phyloP scores from a whole-genome alignment of 2,888 invertebrate species.

The Aromia moschata region DNA sequence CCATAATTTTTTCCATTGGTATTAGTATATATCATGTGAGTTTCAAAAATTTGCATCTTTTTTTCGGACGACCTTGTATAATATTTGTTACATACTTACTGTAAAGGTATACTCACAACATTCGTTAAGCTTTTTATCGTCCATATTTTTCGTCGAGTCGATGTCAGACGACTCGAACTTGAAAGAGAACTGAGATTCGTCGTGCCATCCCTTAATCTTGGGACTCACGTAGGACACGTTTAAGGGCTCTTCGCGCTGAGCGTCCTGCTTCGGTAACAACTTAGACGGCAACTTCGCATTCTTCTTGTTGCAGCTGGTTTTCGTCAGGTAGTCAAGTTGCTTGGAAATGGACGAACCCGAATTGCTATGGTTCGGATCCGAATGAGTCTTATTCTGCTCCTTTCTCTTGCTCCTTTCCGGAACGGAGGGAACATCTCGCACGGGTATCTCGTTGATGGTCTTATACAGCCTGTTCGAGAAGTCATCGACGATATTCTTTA shows the following conservation, averaged over 20 bases:
- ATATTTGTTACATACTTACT: neutral
- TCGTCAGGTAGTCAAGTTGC: neutral
- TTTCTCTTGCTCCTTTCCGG: neutral
- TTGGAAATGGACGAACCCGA: neutral
- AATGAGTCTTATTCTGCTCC: neutral
- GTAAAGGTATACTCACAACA: constrained; percentile 24
- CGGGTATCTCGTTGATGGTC: constrained; percentile 24
- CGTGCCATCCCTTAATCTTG: constrained; percentile 50
- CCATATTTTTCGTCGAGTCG: constrained; percentile 25
- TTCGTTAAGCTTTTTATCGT: constrained; percentile 24
- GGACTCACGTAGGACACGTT: constrained; percentile 53
- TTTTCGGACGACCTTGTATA: no score
- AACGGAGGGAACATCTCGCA: neutral
- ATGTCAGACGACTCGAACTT: constrained; percentile 41
- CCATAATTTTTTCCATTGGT: no score
- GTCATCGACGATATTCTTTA: constrained; percentile 25
- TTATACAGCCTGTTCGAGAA: constrained; percentile 29
- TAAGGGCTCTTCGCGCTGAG: constrained; percentile 27
- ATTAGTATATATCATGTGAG: no score
- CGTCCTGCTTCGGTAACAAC: constrained; percentile 1
- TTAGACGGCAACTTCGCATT: neutral
- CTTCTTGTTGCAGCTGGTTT: neutral
- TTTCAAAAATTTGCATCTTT: no score
- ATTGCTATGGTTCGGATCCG: neutral
- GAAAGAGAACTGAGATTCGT: constrained; percentile 46